These are phyloP conservation scores for Odocoileus virginianus DNA, from an alignment of 2,113 vertebrate genomes.

Conservation along the genomic window DNA sequence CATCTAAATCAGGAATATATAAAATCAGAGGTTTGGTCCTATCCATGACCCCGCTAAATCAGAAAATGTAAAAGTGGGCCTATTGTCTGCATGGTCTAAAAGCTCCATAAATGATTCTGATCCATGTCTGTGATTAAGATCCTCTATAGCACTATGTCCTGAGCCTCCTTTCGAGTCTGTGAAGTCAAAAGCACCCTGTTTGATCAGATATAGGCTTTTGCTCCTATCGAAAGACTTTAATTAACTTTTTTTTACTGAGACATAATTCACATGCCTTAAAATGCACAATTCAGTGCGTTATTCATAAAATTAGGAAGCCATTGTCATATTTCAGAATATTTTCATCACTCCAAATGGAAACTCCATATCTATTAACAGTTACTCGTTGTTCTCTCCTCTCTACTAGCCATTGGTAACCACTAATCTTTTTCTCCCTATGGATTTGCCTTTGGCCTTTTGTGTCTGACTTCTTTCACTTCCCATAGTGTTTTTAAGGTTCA, in stretches of 20 bases:
- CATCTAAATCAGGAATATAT: background rate
- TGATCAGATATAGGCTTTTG: background rate
- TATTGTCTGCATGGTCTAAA: background rate
- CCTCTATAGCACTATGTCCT: no score
- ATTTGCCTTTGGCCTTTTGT: background rate
- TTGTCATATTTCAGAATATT: background rate
- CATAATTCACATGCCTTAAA: background rate
- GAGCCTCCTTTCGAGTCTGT: background rate
- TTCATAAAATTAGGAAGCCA: background rate
- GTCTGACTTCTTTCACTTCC: background rate
- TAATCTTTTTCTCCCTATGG: background rate
- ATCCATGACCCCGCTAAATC: background rate
- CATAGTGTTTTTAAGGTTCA: background rate
- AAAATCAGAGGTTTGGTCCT: background rate
- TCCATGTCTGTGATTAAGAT: background rate
- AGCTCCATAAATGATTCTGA: background rate
- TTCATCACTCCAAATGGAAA: background rate
- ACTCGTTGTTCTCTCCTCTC: background rate
- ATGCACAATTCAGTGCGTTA: background rate
- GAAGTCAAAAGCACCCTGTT: background rate
- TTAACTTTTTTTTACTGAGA: background rate
- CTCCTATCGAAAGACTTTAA: background rate
- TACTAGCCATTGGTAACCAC: background rate
- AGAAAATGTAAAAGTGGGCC: background rate
- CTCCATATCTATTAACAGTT: background rate